These are phyloP conservation scores for Phrynocephalus vlangalii DNA, from an alignment of 2,797 vertebrate species.

Conservation along the genomic window DNA sequence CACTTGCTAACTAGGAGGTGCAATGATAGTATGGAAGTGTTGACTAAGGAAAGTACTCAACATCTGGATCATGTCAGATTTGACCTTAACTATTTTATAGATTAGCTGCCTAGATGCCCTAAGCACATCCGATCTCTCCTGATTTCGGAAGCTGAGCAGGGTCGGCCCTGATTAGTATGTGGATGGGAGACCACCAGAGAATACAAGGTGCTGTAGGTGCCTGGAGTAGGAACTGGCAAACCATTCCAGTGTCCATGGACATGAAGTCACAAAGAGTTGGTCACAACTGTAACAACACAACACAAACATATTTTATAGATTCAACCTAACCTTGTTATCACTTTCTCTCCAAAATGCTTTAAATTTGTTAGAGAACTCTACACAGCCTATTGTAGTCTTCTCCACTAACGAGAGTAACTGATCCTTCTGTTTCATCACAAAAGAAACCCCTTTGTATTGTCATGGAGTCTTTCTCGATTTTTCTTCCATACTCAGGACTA, in stretches of 20 bases:
- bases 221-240: no score
- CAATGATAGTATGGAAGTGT: not conserved
- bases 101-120: no score
- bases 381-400: conserved; percentile 19
- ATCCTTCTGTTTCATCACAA: conserved; percentile 17
- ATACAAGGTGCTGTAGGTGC: no score
- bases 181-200: no score
- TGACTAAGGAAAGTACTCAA: not conserved
- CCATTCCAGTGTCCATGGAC: no score
- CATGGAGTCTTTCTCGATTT: conserved; percentile 6
- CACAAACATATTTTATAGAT: not conserved
- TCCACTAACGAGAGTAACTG: conserved; percentile 25
- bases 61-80: conserved; percentile 13
- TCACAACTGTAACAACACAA: no score
- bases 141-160: no score
- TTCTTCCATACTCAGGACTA: not conserved
- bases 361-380: not conserved
- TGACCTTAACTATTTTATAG: not conserved
- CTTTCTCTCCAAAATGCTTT: conserved; percentile 27
- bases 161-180: no score
- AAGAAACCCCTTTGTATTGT: not conserved
- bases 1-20: not conserved
- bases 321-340: conserved; percentile 20
- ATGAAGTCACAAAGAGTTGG: no score
- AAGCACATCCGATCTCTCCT: no score